phyloP scores from a whole-genome alignment of 2,797 vertebrate species.

The Chelonia mydas region DNA sequence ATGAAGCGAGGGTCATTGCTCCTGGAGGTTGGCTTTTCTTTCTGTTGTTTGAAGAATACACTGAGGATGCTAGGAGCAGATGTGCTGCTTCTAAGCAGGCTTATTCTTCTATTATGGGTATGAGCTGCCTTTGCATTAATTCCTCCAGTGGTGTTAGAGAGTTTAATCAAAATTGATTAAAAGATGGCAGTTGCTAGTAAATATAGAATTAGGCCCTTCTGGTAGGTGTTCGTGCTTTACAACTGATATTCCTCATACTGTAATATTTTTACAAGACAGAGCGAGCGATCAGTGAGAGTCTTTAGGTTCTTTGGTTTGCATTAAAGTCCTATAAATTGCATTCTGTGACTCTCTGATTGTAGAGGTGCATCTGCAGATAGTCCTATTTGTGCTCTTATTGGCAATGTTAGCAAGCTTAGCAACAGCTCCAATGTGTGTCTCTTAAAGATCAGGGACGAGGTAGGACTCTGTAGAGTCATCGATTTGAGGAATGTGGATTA shows the following conservation, averaged over 20 bases:
- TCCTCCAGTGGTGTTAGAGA: not conserved
- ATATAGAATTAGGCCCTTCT: accelerated
- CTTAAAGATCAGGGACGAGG: not conserved
- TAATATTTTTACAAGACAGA: accelerated
- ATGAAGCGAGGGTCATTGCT: conserved; percentile 66
- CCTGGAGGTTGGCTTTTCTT: conserved; percentile 69
- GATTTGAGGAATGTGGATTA: not conserved
- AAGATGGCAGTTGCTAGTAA: not conserved
- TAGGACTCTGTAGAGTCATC: not conserved
- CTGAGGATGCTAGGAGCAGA: conserved; percentile 70
- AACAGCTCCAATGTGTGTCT: not conserved
- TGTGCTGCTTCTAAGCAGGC: conserved; percentile 42
- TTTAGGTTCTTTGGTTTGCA: not conserved
- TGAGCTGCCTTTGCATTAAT: conserved; percentile 49
- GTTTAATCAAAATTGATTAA: not conserved
- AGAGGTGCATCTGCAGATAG: not conserved
- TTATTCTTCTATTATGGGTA: conserved; percentile 32
- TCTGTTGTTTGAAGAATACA: conserved; percentile 61
- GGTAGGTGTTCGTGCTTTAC: not conserved
- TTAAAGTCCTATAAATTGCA: not conserved
- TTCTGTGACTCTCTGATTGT: accelerated
- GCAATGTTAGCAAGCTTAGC: not conserved
- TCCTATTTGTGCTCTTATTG: not conserved
- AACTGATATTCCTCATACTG: accelerated
- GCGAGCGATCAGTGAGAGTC: not conserved